These are phyloP conservation scores for Balearica regulorum DNA, from an alignment of 2,797 vertebrate genomes.

Conservation along the genomic window DNA sequence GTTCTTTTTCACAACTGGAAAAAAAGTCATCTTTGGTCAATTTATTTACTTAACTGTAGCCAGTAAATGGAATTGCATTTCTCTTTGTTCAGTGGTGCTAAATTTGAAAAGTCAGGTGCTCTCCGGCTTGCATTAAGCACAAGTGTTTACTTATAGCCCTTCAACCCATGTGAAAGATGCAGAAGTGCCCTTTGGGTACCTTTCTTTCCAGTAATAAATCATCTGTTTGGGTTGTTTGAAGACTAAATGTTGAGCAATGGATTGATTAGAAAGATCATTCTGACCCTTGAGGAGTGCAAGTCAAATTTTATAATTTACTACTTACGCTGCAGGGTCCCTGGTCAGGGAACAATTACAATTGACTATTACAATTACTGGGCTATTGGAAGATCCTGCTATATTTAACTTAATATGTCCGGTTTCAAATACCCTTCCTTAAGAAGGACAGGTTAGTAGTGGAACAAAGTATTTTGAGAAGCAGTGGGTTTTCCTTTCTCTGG, in stretches of 20 bases:
- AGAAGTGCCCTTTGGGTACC: neutral
- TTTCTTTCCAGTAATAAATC: neutral
- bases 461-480: neutral
- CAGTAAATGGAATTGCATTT: neutral
- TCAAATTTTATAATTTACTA: neutral
- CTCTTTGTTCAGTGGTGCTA: neutral
- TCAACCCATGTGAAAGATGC: neutral
- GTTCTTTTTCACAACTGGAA: neutral
- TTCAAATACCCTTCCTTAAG: neutral
- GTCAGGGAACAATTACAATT: neutral
- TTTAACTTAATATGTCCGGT: neutral
- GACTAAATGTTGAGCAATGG: neutral
- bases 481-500: neutral
- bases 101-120: neutral
- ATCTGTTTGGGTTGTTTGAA: neutral
- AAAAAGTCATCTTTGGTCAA: neutral
- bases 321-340: neutral
- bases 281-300: neutral
- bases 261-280: neutral
- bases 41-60: neutral
- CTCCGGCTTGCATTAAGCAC: neutral
- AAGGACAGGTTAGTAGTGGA: neutral
- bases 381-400: neutral
- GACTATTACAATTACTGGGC: neutral
- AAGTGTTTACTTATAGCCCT: neutral